Evolutionary conservation across 2,113 vertebrate genomes (phyloP).

Genomic region (Heliornis fulica): DNA sequence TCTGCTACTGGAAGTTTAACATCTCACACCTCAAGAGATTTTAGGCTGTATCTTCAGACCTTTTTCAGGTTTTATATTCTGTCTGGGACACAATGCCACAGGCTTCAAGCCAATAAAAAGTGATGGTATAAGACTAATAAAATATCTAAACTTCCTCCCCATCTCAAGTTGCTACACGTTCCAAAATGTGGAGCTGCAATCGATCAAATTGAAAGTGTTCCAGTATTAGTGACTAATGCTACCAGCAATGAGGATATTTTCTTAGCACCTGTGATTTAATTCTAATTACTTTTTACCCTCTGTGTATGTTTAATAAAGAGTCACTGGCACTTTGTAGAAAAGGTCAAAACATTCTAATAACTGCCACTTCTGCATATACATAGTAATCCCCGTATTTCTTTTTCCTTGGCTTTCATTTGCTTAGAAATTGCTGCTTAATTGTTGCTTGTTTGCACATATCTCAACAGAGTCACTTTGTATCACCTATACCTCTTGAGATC

Average conservation of each 20-base stretch:
- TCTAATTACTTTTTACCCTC: constrained; percentile 35
- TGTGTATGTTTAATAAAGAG: constrained; percentile 14
- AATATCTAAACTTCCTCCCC: neutral
- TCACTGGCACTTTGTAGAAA: neutral
- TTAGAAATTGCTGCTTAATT: neutral
- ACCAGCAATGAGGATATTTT: neutral
- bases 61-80: neutral
- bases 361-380: neutral
- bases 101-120: neutral
- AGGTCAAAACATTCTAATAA: constrained; percentile 6
- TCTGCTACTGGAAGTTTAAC: neutral
- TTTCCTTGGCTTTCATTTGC: neutral
- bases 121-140: neutral
- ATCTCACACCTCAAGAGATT: neutral
- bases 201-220: neutral
- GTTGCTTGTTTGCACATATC: neutral
- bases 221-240: neutral
- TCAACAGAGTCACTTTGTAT: neutral
- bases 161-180: neutral
- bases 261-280: neutral
- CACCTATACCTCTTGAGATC: neutral
- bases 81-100: neutral
- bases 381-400: neutral
- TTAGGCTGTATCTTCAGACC: neutral
- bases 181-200: neutral